A percentile compares a stretch with the other conserved stretches of the same genome.
phyloP scores from a whole-genome alignment of 1,140 invertebrate genomes.

The Thaumatotibia leucotreta region DNA sequence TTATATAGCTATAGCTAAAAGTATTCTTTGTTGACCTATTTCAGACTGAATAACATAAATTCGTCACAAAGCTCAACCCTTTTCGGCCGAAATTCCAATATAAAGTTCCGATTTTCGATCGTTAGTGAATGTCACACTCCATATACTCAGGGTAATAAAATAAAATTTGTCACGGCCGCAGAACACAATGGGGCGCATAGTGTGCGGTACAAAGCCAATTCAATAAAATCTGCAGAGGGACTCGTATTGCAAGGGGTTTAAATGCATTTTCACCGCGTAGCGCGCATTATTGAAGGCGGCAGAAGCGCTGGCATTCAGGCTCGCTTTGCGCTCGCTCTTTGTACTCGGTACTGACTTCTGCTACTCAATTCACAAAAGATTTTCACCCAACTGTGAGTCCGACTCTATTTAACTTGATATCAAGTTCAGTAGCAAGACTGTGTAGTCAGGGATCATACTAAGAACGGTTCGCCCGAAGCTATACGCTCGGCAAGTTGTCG shows the following conservation, averaged over 20 bases:
- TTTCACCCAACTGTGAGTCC: not conserved
- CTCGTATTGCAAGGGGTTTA: conserved; percentile 55
- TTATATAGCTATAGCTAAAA: no score
- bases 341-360: not conserved
- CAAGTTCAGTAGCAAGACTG: not conserved
- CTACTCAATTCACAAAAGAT: not conserved
- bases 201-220: conserved; percentile 53
- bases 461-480: not conserved
- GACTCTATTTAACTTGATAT: not conserved
- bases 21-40: no score
- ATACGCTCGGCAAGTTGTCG: not conserved
- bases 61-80: not conserved
- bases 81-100: not conserved
- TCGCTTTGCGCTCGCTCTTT: not conserved
- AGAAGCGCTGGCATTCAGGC: conserved; percentile 7
- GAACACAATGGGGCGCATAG: conserved; percentile 49
- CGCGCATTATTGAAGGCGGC: conserved; percentile 21
- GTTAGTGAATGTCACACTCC: conserved; percentile 25
- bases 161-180: conserved; percentile 54
- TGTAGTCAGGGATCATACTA: not conserved
- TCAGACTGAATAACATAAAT: not conserved
- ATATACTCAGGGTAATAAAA: conserved; percentile 40
- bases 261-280: conserved; percentile 59
- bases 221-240: conserved; percentile 57
- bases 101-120: conserved; percentile 6